Evolutionary conservation across 1,140 invertebrate species (phyloP), one percentile per base, ranked within the genome.

Genomic region (Drosophila lini): DNA sequence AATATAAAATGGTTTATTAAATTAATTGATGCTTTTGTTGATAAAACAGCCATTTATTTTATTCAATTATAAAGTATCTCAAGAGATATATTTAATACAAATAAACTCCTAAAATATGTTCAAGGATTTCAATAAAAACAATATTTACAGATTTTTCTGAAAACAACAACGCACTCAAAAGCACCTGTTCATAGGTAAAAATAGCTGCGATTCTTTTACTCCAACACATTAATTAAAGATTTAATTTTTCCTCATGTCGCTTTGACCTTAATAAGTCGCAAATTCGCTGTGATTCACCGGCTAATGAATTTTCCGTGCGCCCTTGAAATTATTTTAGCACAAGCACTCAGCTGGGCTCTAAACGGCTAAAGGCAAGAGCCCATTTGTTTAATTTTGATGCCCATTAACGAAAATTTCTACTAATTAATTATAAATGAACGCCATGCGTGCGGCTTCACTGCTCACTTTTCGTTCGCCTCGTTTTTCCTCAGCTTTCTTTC

Each of bases 371-470:
- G 48, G 64, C 61, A 53, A 62, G 38, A 50, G 34, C 16, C 57
- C 78, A 74, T 85, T 81, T 81, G 76, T 78, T 74, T 84, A 60
- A 84, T 81, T 85, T 84, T 81, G 42, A 70, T 62, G 61, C 52
- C 75, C 70, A 80, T 86, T 88, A 76, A 64, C 42, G 60, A 44
- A 59, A 75, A 78, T 79, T 75, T 78, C 25, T 19, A 56, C 67
- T 80, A 83, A 88, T 86, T 88, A 86, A 86, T 86, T 82, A 88
- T 88, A 74, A 86, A 83, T 88, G 63, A 80, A 52, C 45, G 44
- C 41, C 57, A 77, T 81, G 68, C 53, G 78, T 85, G 78, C 32
- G 50, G 56, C 50, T 58, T 38, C 34, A 7, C 7, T 48, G 61
- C 22, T 44, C 32, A 13, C 22, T 53, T 44, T 38, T 53, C 25